Base-by-base conservation (phyloP, 2,113 vertebrate genomes). In the Gobiocypris rarus region DNA sequence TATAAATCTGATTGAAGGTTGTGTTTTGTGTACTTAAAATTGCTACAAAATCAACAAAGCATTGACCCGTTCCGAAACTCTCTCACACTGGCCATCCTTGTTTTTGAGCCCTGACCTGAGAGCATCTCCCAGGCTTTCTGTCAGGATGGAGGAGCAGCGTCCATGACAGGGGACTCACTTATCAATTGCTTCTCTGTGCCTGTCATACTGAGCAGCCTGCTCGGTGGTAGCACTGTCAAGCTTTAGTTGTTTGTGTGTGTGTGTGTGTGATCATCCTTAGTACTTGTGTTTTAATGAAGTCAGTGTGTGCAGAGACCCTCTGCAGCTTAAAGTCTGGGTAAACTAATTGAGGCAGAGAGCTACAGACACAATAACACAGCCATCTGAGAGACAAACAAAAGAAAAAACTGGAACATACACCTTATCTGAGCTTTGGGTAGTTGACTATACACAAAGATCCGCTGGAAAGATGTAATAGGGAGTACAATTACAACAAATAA, bases 351-450 rank as follows among this genome's bases (percentile, higher is more conserved):
- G 15, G 31, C 38, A 75, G 59, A 76, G 61, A 70, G 77, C 82
- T 31, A 43, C 59, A 76, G 84, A 87, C 82, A 81, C 43, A 56
- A 63, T 14, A 52, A 24, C 83, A 75, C 67, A 84, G 50, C 63
- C n/a, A 14, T 10, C 38, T 1, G n/a, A 56, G 28, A 9, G 9
- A 70, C 38, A 75, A 81, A 71, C 59, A 77, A 52, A 81, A 38
- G 38, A 75, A 61, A 19, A 67, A 43, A 81, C 45, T 24, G 56
- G 45, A 58, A 54, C 48, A n/a, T 79, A 22, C 34, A 48, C 41
- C 2, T 77, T 24, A 14, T 69, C 67, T n/a, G 56, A 59, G 56
- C 74, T 38, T 43, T 65, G 10, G 1, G 17, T 71, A 10, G 31
- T 14, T 4, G 24, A 48, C 48, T 13, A 1, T 11, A 48, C 1